Evolutionary conservation across 1,140 invertebrate genomes (phyloP).

Genomic region (Pseudoatta argentina): DNA sequence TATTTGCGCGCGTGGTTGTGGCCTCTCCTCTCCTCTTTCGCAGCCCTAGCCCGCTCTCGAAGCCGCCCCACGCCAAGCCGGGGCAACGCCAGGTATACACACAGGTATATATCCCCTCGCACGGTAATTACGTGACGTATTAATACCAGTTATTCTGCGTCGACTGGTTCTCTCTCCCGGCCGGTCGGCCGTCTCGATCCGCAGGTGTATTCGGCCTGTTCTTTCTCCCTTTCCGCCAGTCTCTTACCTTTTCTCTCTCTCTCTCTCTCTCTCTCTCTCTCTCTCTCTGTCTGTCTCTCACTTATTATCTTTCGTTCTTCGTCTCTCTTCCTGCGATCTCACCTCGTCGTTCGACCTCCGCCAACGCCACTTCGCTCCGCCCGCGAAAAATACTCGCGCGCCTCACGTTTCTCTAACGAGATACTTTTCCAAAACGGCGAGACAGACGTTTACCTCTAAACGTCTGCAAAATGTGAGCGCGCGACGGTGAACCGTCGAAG

Average conservation of each 20-base stretch:
- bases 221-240: slow-evolving; percentile 50
- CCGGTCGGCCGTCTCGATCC: slow-evolving; percentile 77
- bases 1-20: slow-evolving; percentile 31
- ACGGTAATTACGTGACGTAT: slow-evolving; percentile 85
- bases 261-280: no score
- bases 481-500: background rate
- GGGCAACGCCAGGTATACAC: slow-evolving; percentile 62
- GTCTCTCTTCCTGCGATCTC: slow-evolving; percentile 10
- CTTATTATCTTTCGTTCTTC: background rate
- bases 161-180: slow-evolving; percentile 79
- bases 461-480: slow-evolving; percentile 30
- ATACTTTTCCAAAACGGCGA: slow-evolving; percentile 26
- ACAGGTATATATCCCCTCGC: slow-evolving; percentile 76
- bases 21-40: background rate
- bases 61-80: slow-evolving; percentile 54
- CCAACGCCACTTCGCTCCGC: slow-evolving; percentile 31
- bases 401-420: slow-evolving; percentile 31
- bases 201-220: slow-evolving; percentile 82
- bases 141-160: slow-evolving; percentile 85
- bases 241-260: background rate
- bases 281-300: no score
- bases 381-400: slow-evolving; percentile 46
- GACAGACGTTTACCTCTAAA: slow-evolving; percentile 16
- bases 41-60: slow-evolving; percentile 11
- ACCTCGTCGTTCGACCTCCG: background rate